phyloP scores from a whole-genome alignment of 2,113 vertebrate genomes.

The Cephalopholis sonnerati region DNA sequence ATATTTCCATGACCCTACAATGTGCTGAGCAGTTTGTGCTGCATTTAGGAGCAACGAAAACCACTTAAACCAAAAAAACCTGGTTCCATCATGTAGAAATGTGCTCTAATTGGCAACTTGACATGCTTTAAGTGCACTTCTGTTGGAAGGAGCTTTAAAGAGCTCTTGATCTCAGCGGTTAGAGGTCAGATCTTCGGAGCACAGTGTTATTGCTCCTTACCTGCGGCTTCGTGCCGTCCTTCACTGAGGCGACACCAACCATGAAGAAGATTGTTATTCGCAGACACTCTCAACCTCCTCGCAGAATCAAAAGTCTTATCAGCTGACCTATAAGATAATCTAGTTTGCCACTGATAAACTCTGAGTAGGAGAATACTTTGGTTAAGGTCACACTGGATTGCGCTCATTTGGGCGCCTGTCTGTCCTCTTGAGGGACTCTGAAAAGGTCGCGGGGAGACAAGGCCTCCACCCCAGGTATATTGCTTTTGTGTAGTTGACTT shows the following conservation, averaged over 20 bases:
- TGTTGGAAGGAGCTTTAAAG: background rate
- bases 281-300: background rate
- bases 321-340: conserved; percentile 43
- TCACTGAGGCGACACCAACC: background rate
- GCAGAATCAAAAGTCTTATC: conserved; percentile 36
- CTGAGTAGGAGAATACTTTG: conserved; percentile 20
- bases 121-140: conserved; percentile 4
- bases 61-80: conserved; percentile 1
- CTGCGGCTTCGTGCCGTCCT: background rate
- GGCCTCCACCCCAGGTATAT: conserved; percentile 71
- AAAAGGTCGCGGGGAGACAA: conserved; percentile 83
- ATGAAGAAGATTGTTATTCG: background rate
- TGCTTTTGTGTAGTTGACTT: conserved; percentile 81
- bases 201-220: background rate
- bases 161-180: background rate
- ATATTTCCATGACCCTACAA: conserved; percentile 1
- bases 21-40: background rate
- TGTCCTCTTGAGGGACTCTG: conserved; percentile 73
- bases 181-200: background rate
- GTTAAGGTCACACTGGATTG: conserved; percentile 37
- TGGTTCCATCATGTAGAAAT: conserved; percentile 5
- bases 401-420: conserved; percentile 23
- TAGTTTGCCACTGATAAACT: conserved; percentile 38
- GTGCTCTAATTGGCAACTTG: conserved; percentile 14
- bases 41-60: background rate